Conservation (phyloP, 1,140 invertebrate species). For the Solenopsis fugax region DNA sequence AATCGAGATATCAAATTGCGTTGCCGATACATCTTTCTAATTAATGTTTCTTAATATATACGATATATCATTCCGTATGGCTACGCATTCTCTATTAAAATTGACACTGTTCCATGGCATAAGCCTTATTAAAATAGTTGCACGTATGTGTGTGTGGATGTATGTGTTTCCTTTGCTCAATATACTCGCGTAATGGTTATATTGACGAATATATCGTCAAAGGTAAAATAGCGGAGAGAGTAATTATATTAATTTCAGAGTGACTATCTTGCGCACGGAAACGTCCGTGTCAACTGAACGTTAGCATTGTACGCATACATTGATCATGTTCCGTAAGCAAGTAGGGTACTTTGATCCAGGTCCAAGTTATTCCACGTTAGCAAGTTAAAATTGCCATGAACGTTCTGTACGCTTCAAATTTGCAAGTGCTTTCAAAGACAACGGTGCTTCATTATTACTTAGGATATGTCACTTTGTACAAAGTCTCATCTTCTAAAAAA, state of each 20-base stretch:
- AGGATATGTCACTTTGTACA: constrained; percentile 73
- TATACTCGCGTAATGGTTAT: constrained; percentile 37
- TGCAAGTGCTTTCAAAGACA: constrained; percentile 33
- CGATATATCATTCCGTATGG: constrained; percentile 58
- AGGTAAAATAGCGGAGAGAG: constrained; percentile 20
- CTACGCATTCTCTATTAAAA: constrained; percentile 66
- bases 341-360: constrained; percentile 34
- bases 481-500: constrained; percentile 62
- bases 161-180: not conserved
- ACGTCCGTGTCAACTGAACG: not conserved
- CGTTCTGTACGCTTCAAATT: constrained; percentile 71
- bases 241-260: constrained; percentile 25
- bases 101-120: constrained; percentile 70
- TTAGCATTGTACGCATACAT: not conserved
- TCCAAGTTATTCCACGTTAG: not conserved
- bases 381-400: constrained; percentile 33
- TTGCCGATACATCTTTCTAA: constrained; percentile 27
- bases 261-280: constrained; percentile 18
- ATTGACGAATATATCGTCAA: constrained; percentile 49
- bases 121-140: constrained; percentile 68
- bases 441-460: constrained; percentile 52
- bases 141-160: constrained; percentile 27
- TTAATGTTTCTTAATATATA: constrained; percentile 41
- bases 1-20: constrained; percentile 64
- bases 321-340: constrained; percentile 3